These are phyloP conservation scores for Alexandromys fortis DNA, from an alignment of 2,113 vertebrate species.

Conservation along the genomic window DNA sequence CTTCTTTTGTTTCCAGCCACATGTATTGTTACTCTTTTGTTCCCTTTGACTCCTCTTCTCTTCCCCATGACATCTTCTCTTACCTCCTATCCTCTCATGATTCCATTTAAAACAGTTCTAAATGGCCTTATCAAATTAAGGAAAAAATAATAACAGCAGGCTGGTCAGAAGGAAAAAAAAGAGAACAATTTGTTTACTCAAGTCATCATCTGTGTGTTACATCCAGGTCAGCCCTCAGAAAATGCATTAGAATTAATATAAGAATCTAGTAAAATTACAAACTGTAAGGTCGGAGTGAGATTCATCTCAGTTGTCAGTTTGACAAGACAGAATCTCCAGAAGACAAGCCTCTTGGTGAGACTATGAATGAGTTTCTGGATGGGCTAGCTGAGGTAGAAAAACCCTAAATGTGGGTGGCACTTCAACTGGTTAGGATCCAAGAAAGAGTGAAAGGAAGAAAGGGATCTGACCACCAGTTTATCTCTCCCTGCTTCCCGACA, in stretches of 20 bases:
- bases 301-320: background rate
- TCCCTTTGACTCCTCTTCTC: background rate
- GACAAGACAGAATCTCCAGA: background rate
- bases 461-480: no score
- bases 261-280: background rate
- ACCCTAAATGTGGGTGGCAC: background rate
- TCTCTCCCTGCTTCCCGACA: background rate
- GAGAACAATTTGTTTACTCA: background rate
- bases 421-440: background rate
- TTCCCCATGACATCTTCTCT: background rate
- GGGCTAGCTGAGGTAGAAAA: background rate
- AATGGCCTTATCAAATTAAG: background rate
- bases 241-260: background rate
- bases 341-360: background rate
- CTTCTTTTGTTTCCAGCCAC: background rate
- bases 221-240: background rate
- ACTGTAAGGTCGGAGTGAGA: background rate
- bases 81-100: background rate
- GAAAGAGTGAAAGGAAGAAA: background rate
- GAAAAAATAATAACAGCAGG: background rate
- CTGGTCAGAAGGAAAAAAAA: background rate
- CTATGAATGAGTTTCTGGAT: background rate
- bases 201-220: background rate
- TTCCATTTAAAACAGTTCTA: background rate
- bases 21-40: background rate